phyloP scores from a whole-genome alignment of 2,113 vertebrate genomes.

The Ramphastos sulfuratus region DNA sequence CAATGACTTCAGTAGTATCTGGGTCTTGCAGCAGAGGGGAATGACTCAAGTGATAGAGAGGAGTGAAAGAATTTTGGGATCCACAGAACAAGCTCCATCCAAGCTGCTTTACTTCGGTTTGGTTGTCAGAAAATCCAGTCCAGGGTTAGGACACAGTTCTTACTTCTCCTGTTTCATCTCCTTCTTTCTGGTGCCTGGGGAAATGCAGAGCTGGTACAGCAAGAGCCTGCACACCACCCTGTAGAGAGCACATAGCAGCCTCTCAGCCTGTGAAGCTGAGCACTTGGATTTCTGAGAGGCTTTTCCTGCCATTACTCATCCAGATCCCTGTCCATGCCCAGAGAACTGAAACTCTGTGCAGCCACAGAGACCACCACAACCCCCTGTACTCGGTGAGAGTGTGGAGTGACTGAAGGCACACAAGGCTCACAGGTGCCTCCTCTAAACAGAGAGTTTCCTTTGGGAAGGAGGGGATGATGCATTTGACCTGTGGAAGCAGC shows the following conservation, averaged over 20 bases:
- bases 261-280: not conserved
- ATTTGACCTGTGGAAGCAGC: not conserved
- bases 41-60: not conserved
- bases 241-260: not conserved
- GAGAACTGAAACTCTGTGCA: not conserved
- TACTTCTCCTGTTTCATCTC: not conserved
- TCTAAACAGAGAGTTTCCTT: not conserved
- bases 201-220: not conserved
- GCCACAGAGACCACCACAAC: not conserved
- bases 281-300: not conserved
- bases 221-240: not conserved
- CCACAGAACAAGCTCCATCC: not conserved
- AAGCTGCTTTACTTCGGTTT: not conserved
- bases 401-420: not conserved
- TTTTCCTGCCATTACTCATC: not conserved
- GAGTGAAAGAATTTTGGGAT: not conserved
- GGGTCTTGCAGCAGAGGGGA: not conserved
- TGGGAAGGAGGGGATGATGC: not conserved
- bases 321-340: not conserved
- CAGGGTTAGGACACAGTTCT: not conserved
- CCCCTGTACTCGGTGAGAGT: not conserved
- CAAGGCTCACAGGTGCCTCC: not conserved
- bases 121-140: not conserved
- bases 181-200: not conserved
- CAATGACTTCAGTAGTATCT: not conserved